Evolutionary conservation across 2,888 invertebrate species (phyloP).

Genomic region (Drosophila setosimentum): DNA sequence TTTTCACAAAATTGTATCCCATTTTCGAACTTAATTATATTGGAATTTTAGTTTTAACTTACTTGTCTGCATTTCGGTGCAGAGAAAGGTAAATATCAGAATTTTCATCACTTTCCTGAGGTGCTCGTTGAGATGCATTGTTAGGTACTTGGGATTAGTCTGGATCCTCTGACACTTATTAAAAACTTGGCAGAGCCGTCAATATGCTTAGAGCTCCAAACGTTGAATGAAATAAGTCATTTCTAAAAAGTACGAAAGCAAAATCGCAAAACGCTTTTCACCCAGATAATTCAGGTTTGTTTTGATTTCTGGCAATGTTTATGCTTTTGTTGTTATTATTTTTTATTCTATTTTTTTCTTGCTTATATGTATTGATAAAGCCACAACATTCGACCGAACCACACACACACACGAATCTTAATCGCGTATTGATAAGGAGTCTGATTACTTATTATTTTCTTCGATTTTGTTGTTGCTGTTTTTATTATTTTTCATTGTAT

Average conservation of each 20-base stretch:
- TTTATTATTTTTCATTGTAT: constrained; percentile 1
- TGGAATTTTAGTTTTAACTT: constrained; percentile 52
- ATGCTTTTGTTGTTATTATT: constrained; percentile 35
- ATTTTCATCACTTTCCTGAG: constrained; percentile 73
- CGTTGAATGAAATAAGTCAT: constrained; percentile 64
- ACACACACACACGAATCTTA: constrained; percentile 33
- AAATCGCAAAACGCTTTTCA: constrained; percentile 71
- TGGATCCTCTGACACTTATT: neutral
- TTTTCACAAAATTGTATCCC: neutral
- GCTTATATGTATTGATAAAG: constrained; percentile 47
- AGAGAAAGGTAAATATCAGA: constrained; percentile 78
- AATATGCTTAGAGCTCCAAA: constrained; percentile 46
- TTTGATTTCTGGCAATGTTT: constrained; percentile 63
- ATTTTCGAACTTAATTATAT: neutral
- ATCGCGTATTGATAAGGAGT: constrained; percentile 51
- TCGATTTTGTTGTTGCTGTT: constrained; percentile 14
- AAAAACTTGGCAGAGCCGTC: neutral
- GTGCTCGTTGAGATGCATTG: constrained; percentile 70
- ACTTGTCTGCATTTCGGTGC: constrained; percentile 83
- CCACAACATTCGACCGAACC: constrained; percentile 51
- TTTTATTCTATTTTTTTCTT: constrained; percentile 17
- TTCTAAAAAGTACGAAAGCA: constrained; percentile 60
- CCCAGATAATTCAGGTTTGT: constrained; percentile 74
- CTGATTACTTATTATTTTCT: constrained; percentile 38
- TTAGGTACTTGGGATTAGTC: neutral